Evolutionary conservation across 2,113 vertebrate species (phyloP).

Genomic region (Rhinoderma darwinii): DNA sequence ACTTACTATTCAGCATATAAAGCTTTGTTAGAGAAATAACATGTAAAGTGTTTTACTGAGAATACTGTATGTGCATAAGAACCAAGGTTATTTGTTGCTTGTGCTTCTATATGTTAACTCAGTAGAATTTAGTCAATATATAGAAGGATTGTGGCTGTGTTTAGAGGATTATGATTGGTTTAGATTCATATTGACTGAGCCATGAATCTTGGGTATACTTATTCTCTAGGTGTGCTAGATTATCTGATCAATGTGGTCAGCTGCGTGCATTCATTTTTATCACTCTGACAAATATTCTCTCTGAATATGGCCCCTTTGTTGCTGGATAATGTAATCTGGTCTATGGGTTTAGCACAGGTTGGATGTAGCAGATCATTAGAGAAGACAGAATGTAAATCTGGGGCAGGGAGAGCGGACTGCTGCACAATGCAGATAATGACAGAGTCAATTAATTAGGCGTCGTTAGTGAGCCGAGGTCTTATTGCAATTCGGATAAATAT

Average conservation of each 20-base stretch:
- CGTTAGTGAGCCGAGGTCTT: slow-evolving; percentile 48
- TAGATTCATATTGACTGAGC: background rate
- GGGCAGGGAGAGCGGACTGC: slow-evolving; percentile 44
- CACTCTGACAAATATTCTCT: background rate
- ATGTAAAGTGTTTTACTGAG: no score
- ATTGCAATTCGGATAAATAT: slow-evolving; percentile 51
- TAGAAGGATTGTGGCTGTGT: background rate
- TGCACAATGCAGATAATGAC: slow-evolving; percentile 56
- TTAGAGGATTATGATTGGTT: background rate
- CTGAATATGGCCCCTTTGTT: background rate
- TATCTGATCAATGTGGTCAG: background rate
- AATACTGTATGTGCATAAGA: no score
- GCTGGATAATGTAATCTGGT: slow-evolving; percentile 12
- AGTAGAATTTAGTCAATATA: background rate
- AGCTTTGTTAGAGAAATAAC: no score
- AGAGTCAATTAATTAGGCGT: slow-evolving; percentile 45
- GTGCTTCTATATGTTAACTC: background rate
- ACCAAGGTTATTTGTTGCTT: background rate
- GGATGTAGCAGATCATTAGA: slow-evolving; percentile 24
- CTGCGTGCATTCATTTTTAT: background rate
- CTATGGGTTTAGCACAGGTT: slow-evolving; percentile 6
- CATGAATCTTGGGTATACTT: background rate
- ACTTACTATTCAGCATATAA: no score
- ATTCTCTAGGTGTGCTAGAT: background rate
- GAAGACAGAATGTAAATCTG: slow-evolving; percentile 46